Conservation (phyloP, 30 jellyfish, hydroid and myxozoan species). For the Aurelia sp. region DNA sequence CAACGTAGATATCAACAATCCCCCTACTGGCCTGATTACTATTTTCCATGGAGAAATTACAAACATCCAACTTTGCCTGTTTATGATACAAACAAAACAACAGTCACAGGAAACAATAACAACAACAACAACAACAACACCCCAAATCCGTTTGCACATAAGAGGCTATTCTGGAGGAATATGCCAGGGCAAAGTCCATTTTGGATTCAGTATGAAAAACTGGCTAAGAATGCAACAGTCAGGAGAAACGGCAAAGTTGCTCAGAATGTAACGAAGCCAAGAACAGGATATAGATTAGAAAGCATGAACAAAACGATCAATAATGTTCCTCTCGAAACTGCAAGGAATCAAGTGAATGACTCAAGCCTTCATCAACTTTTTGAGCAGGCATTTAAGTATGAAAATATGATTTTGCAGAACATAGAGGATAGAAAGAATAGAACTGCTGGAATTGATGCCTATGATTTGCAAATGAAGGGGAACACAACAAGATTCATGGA, state of each 20-base stretch:
- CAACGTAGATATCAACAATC: not conserved
- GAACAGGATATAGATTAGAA: too few relatives aligned
- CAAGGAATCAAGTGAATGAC: too few relatives aligned
- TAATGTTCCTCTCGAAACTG: too few relatives aligned
- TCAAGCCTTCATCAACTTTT: too few relatives aligned
- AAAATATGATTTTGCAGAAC: too few relatives aligned
- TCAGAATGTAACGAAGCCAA: too few relatives aligned
- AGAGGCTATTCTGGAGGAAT: slow-evolving; percentile 33
- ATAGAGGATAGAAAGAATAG: too few relatives aligned
- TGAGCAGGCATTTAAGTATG: too few relatives aligned
- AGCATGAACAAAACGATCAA: not conserved
- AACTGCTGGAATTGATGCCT: too few relatives aligned
- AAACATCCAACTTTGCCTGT: slow-evolving; percentile 23
- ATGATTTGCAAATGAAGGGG: too few relatives aligned
- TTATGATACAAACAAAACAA: not conserved
- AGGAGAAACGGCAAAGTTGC: not conserved
- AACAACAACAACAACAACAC: not conserved
- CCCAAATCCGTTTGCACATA: slow-evolving; percentile 20
- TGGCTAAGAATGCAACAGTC: slow-evolving; percentile 22
- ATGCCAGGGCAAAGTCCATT: slow-evolving; percentile 50
- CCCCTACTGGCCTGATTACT: slow-evolving; percentile 55
- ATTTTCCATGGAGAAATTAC: slow-evolving; percentile 44
- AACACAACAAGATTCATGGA: too few relatives aligned
- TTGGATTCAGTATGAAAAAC: slow-evolving; percentile 26
- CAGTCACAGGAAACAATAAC: not conserved